Percentiles rank a stretch among this genome's conserved stretches.
These are phyloP conservation scores for Oophaga pumilio DNA, from an alignment of 2,113 vertebrate species.

Conservation along the genomic window DNA sequence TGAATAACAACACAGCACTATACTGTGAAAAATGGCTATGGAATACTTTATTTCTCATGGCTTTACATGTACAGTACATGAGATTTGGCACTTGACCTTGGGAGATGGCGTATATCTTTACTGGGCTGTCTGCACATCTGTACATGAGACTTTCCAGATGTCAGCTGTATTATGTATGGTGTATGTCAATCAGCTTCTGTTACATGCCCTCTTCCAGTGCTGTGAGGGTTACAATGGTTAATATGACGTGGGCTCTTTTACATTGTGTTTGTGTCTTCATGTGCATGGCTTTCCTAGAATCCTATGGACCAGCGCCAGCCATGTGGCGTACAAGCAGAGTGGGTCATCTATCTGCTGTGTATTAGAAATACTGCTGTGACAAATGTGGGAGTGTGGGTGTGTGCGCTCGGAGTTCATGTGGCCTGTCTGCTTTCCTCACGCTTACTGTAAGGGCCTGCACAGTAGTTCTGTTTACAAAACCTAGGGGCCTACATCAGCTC, in stretches of 20 bases:
- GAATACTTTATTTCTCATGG: too few relatives aligned
- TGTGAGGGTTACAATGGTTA: slow-evolving; percentile 5
- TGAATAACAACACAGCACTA: background rate
- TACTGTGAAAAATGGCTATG: too few relatives aligned
- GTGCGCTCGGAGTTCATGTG: background rate
- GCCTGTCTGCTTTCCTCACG: slow-evolving; percentile 6
- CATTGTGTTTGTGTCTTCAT: slow-evolving; percentile 34
- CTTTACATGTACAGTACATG: background rate
- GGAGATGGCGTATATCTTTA: background rate
- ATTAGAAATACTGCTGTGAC: slow-evolving; percentile 47
- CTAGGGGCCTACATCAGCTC: background rate
- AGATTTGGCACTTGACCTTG: background rate
- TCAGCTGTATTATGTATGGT: background rate
- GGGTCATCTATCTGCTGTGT: slow-evolving; percentile 39
- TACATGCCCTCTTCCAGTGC: background rate
- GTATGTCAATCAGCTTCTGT: background rate
- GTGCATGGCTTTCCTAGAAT: slow-evolving; percentile 46
- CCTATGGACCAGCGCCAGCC: slow-evolving; percentile 28
- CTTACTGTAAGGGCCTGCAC: background rate
- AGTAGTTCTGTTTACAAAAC: slow-evolving; percentile 16
- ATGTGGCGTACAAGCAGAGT: slow-evolving; percentile 10
- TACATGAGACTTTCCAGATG: background rate
- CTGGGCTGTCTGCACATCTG: background rate
- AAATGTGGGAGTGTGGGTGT: slow-evolving; percentile 33
- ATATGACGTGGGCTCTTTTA: background rate